Evolutionary conservation across 2,888 invertebrate genomes (phyloP).

Genomic region (Melanophora roralis): DNA sequence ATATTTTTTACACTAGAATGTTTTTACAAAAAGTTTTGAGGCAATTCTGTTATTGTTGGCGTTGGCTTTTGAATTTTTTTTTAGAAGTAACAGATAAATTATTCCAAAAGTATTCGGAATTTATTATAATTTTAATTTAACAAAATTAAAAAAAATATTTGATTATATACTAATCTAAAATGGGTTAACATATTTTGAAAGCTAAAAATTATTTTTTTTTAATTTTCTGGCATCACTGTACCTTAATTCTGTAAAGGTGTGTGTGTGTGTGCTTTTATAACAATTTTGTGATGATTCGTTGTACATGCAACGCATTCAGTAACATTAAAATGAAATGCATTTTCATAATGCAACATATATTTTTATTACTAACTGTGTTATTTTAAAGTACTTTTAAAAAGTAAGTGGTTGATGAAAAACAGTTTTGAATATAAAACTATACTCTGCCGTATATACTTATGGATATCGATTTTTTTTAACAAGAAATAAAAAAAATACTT

Average conservation of each 20-base stretch:
- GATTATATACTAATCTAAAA: no score
- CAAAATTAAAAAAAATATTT: no score
- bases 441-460: background rate
- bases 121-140: no score
- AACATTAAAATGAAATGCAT: slow-evolving; percentile 54
- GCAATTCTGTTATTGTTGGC: no score
- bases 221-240: background rate
- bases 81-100: no score
- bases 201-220: no score
- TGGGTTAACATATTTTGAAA: no score
- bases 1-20: no score
- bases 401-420: slow-evolving; percentile 2
- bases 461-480: background rate
- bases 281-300: slow-evolving; percentile 22
- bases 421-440: background rate
- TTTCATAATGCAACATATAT: slow-evolving; percentile 36
- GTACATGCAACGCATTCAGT: slow-evolving; percentile 35
- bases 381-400: slow-evolving; percentile 24
- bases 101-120: no score
- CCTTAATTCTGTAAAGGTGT: background rate
- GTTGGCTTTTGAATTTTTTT: no score
- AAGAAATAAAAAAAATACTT: background rate
- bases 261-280: no score
- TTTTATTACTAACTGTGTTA: slow-evolving; percentile 11
- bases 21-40: no score